Evolutionary conservation across 1,140 invertebrate genomes (phyloP), one percentile per base, ranked within the genome.

Genomic region (Tetramorium simillimum): DNA sequence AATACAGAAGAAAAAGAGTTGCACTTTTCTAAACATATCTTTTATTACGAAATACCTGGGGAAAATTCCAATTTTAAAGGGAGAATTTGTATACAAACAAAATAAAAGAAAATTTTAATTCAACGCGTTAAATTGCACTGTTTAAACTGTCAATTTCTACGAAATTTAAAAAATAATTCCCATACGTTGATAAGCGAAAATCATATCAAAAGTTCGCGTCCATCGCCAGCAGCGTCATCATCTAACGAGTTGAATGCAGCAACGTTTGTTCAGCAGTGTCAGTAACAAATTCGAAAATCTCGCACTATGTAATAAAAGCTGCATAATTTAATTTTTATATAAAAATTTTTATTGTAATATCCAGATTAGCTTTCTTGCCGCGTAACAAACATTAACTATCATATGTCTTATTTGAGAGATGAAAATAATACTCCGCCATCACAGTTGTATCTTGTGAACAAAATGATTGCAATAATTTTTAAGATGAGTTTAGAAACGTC

Each of bases 21-120:
- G 18, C 24, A 37, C 14, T 80, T 81, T 70, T 70, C 33, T 56
- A 70, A 70, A 5, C n/a, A 37, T 67, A 18, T 69, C 21, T 67
- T 53, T 69, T 65, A 51, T 78, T 43, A 43, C 2, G 12, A 9
- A 46, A 21, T 53, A 4, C 9, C 3, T 60, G 1, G 14, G 3
- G 14, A 18, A 77, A 53, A 53, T 33, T 33, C 4, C 53, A 63
- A 10, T 67, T 46, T 60, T 60, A 43, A 18, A 16, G 1, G 7
- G 14, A 56, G 7, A 40, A 14, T 56, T 16, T 5, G 18, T 6
- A 43, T 7, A 43, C 16, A 14, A 37, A 37, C 16, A 37, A 33
- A 33, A 33, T 33, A 33, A 33, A 33, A 33, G 3, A 33, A 56
- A 37, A 7, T 21, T 12, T 56, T 40, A 53, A 56, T 56, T 73